Base-by-base conservation (phyloP, 2,888 invertebrate genomes). In the Priocnemis perturbator region DNA sequence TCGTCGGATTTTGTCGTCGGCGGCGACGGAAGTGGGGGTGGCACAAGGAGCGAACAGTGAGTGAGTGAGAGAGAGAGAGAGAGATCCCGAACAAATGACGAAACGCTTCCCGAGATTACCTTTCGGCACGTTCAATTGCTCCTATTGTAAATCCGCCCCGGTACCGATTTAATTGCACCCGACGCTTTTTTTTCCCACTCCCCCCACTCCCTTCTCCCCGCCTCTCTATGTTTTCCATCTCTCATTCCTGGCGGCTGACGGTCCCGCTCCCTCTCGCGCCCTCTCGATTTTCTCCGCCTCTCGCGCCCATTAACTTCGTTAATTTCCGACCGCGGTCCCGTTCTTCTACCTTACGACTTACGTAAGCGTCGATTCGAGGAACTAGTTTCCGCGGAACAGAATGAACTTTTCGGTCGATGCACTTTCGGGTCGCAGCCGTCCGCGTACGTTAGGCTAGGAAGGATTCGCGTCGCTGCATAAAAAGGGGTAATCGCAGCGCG, bases 71-170 rank as follows among this genome's bases (percentile, higher is more conserved):
- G 26, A 26, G 26, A 26, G 26, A 26, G 37, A 37, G 37, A 11
- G 37, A 37, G 37, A 37, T 37, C 37, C 37, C 7, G 37, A 37
- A 37, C 37, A 45, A 57, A 67, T 67, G 67, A 67, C 63, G 67
- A 52, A 63, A 67, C 50, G 63, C 67, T 67, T 67, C 62, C 67
- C 63, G 67, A 67, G 67, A 67, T 67, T 58, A 67, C 44, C 63
- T 63, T 62, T 50, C 50, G 50, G 67, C 64, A 50, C 26, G 59
- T 64, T 68, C 67, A 62, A 68, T 68, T 64, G 59, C 64, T 60
- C 67, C 50, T 17, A 19, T 50, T 50, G 50, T 68, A 68, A 68
- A 62, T 68, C 57, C 67, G 2, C 64, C 17, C 19, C 50, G 50
- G n/a, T 50, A 17, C 17, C 50, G 50, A 50, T 50, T 50, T 50